These are phyloP conservation scores for Pangasius krempfi DNA, from an alignment of 2,797 vertebrate species.

Conservation along the genomic window DNA sequence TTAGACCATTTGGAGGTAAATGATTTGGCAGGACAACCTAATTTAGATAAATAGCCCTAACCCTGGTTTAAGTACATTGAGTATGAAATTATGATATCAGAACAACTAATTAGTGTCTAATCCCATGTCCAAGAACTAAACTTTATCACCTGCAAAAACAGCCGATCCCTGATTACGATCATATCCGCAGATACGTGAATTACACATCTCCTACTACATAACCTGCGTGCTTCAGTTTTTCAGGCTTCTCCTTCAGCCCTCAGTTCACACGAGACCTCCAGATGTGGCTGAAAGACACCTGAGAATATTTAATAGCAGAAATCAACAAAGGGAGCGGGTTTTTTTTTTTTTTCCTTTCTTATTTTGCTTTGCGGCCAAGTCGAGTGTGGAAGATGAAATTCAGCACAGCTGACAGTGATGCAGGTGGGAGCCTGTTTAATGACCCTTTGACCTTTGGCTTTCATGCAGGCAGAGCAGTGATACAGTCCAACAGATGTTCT, in stretches of 20 bases:
- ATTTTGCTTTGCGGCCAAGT: constrained; percentile 13
- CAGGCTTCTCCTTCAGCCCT: neutral
- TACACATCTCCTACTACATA: constrained; percentile 18
- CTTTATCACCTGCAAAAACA: constrained; percentile 32
- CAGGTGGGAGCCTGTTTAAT: constrained; percentile 33
- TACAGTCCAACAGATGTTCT: neutral
- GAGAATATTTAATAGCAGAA: constrained; percentile 4
- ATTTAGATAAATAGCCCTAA: constrained; percentile 27
- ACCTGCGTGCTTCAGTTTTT: neutral
- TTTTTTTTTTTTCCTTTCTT: neutral
- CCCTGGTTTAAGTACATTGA: constrained; percentile 23
- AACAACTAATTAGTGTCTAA: constrained; percentile 16
- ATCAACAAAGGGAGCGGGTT: neutral
- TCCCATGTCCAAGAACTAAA: constrained; percentile 21
- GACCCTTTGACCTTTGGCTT: constrained; percentile 15
- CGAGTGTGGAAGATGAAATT: constrained; percentile 10
- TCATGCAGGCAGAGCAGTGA: neutral
- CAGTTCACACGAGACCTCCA: constrained; percentile 19
- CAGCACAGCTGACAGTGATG: neutral
- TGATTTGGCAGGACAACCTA: constrained; percentile 3
- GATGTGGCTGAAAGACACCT: constrained; percentile 26
- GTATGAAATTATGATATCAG: constrained; percentile 17
- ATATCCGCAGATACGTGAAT: constrained; percentile 17
- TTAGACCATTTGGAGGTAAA: constrained; percentile 13
- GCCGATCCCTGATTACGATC: constrained; percentile 14